Base-by-base conservation (phyloP, 2,113 vertebrate species). In the Oncorhynchus mykiss region DNA sequence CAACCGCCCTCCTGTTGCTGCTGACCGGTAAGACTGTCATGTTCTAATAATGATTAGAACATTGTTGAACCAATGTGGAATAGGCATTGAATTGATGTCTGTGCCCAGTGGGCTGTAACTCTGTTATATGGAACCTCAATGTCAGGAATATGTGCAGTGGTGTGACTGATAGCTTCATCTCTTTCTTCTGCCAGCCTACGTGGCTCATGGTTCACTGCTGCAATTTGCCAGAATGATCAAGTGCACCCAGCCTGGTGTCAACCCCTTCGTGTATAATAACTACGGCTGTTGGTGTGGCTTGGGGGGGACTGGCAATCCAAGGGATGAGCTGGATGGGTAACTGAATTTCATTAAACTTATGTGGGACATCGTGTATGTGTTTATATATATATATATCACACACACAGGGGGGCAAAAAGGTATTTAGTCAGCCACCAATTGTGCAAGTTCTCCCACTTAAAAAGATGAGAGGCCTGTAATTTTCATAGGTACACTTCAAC, bases 251-350 rank as follows among this genome's bases (percentile, higher is more conserved):
- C 94, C 96, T 0, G 0, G 0, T 0, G 92, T 92, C 8, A 6
- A 73, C 2, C 92, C 96, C 3, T 24, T 92, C 0, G 2, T 73
- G 0, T 96, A 79, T 57, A 90, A 69, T 1, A 0, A 91, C 75
- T 98, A 97, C 0, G 96, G 97, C 81, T 97, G 97, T 83, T 96
- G 85, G 84, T 98, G 97, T 0, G 97, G 96, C n/a, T 11, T 95
- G 0, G 95, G 96, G 0, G 96, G 96, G n/a, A 74, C 22, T 0
- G 96, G 95, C 2, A 93, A 85, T 0, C 95, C 96, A 0, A 81
- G 90, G 80, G 96, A 98, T 0, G 82, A 91, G 0, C 54, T 96
- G 2, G 97, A 97, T 92, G 79, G 1, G 96, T 97, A 85, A 78
- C 49, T 31, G 39, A 14, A 45, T 3, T 68, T 48, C 16, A 57